These are phyloP conservation scores for Strongylocentrotus purpuratus DNA, from an alignment of 35 echinoderm and acorn worm genomes.

Conservation along the genomic window DNA sequence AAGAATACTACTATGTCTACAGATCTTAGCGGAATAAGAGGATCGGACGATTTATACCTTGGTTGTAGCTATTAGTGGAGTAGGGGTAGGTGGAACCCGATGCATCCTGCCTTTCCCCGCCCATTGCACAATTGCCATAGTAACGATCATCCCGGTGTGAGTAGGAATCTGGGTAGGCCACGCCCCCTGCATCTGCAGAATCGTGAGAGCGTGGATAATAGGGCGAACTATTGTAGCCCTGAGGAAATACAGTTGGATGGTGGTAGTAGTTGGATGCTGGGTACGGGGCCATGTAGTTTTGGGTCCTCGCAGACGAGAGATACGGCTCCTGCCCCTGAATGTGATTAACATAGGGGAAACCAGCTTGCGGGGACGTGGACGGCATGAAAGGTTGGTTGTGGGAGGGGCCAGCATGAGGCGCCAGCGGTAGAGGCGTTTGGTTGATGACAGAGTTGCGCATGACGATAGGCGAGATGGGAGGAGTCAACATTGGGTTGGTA, in stretches of 20 bases:
- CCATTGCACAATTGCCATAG: constrained; percentile 83
- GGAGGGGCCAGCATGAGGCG: constrained; percentile 44
- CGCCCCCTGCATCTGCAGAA: constrained; percentile 17
- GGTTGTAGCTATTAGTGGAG: constrained; percentile 48
- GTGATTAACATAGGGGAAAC: constrained; percentile 71
- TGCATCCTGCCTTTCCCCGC: constrained; percentile 55
- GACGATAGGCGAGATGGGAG: constrained; percentile 85
- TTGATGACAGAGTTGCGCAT: constrained; percentile 85
- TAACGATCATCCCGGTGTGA: constrained; percentile 69
- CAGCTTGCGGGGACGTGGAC: constrained; percentile 56
- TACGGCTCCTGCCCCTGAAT: constrained; percentile 52
- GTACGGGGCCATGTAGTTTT: constrained; percentile 63
- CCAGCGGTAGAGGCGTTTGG: constrained; percentile 61
- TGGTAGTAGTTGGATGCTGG: constrained; percentile 66
- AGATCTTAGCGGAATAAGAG: background rate
- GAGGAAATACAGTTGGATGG: constrained; percentile 63
- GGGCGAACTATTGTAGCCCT: constrained; percentile 61
- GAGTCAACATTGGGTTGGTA: constrained; percentile 81
- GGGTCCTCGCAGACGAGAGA: constrained; percentile 52
- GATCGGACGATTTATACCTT: background rate
- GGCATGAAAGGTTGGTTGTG: constrained; percentile 53
- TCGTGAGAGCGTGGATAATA: constrained; percentile 46
- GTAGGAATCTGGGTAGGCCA: constrained; percentile 27
- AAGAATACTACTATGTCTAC: background rate
- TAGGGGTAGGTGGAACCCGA: background rate